These are phyloP conservation scores for Indicator maculatus DNA, from an alignment of 2,113 vertebrate genomes.

Conservation along the genomic window DNA sequence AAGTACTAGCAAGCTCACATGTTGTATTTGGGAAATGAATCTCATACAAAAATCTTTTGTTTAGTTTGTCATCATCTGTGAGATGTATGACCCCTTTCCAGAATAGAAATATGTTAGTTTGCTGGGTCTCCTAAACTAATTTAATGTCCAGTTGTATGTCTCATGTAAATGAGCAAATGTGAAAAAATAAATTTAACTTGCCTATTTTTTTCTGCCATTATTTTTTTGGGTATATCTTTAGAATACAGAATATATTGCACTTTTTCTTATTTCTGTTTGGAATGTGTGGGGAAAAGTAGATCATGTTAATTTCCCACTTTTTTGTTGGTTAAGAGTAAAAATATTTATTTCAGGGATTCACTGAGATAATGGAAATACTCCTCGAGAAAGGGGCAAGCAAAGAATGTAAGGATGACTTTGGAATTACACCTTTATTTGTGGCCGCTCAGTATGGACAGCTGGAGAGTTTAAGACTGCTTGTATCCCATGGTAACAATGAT, in stretches of 20 bases:
- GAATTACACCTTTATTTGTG: slow-evolving; percentile 90
- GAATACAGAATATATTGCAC: not conserved
- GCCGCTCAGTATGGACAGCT: slow-evolving; percentile 90
- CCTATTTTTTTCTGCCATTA: not conserved
- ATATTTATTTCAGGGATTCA: slow-evolving; percentile 77
- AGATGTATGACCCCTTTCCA: not conserved
- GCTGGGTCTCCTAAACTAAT: not conserved
- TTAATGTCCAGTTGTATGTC: not conserved
- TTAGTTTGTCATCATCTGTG: not conserved
- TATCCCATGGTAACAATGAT: slow-evolving; percentile 78
- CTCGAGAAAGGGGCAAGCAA: slow-evolving; percentile 77
- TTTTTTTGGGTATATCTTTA: not conserved
- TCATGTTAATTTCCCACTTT: fast-evolving
- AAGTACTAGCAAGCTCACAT: not conserved
- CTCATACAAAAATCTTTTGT: not conserved
- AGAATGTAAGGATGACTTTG: slow-evolving; percentile 88
- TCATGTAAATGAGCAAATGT: not conserved
- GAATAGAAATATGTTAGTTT: not conserved
- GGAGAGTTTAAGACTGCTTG: slow-evolving; percentile 83
- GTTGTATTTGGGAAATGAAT: slow-evolving; percentile 10
- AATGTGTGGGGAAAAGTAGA: not conserved
- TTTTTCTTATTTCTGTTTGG: not conserved
- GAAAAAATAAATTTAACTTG: not conserved
- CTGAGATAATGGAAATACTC: slow-evolving; percentile 84
- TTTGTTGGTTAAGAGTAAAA: slow-evolving; percentile 12